Conservation (phyloP, 1,140 invertebrate genomes). For the Centruroides vittatus region DNA sequence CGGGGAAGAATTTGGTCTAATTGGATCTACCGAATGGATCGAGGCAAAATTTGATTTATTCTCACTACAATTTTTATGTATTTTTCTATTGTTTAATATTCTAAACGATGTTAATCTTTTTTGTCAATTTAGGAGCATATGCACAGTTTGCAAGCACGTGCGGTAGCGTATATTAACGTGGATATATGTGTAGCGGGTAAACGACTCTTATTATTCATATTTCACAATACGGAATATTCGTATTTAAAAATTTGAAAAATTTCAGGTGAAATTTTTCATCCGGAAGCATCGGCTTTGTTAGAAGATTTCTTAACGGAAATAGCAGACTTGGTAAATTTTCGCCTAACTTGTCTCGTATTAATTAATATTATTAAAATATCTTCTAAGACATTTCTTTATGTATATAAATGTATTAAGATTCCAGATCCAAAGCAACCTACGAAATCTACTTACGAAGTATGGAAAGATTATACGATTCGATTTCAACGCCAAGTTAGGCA, state of each 20-base stretch:
- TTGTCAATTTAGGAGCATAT: neutral
- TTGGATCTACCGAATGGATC: slow-evolving; percentile 29
- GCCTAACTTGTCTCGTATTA: too few relatives aligned
- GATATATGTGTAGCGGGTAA: slow-evolving; percentile 23
- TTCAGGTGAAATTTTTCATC: slow-evolving; percentile 24
- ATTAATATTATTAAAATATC: too few relatives aligned
- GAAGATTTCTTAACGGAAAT: slow-evolving; percentile 5
- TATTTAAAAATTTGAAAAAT: slow-evolving; percentile 22
- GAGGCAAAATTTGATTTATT: slow-evolving; percentile 7
- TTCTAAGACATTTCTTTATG: too few relatives aligned
- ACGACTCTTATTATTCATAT: slow-evolving; percentile 19
- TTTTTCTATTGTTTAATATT: too few relatives aligned
- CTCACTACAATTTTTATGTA: too few relatives aligned
- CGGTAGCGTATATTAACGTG: slow-evolving; percentile 29
- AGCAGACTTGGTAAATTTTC: neutral
- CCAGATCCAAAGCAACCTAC: neutral
- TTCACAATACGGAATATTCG: slow-evolving; percentile 14
- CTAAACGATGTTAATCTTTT: too few relatives aligned
- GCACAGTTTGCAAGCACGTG: slow-evolving; percentile 17
- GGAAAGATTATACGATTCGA: neutral
- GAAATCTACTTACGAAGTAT: neutral
- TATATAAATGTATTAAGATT: neutral
- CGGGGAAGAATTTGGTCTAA: slow-evolving; percentile 35
- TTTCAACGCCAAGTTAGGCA: slow-evolving; percentile 6
- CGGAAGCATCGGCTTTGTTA: slow-evolving; percentile 17